Percentiles rank a stretch among this genome's conserved stretches.
These are phyloP conservation scores for Porites divaricata DNA, from an alignment of 92 coral and sea anemone genomes.

Conservation along the genomic window DNA sequence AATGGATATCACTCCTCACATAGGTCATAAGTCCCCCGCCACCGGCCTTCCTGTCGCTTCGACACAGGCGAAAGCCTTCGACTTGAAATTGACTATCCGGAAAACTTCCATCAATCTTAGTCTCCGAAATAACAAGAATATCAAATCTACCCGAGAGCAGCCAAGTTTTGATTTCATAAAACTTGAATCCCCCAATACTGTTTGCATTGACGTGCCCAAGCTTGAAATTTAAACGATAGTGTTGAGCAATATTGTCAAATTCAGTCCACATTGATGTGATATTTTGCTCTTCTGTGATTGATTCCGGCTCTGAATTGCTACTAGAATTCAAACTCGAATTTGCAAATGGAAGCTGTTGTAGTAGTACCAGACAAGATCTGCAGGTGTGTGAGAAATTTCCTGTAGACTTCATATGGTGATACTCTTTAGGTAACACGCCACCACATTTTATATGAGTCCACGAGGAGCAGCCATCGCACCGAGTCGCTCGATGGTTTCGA, in stretches of 20 bases:
- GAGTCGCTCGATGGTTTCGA: slow-evolving; percentile 28
- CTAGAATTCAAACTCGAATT: slow-evolving; percentile 40
- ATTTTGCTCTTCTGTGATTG: slow-evolving; percentile 30
- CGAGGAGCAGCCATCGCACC: slow-evolving; percentile 38
- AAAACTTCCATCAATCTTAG: slow-evolving; percentile 42
- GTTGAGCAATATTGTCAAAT: slow-evolving; percentile 22
- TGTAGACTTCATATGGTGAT: slow-evolving; percentile 21
- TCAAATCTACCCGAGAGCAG: slow-evolving; percentile 37
- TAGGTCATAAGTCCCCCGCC: slow-evolving; percentile 56
- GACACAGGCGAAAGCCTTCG: slow-evolving; percentile 52
- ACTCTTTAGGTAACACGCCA: slow-evolving; percentile 42
- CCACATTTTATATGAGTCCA: slow-evolving; percentile 40
- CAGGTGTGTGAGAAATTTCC: slow-evolving; percentile 44
- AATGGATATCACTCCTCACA: slow-evolving; percentile 33
- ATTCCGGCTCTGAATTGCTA: slow-evolving; percentile 19
- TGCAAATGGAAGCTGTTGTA: slow-evolving; percentile 42
- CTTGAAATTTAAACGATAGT: slow-evolving; percentile 18
- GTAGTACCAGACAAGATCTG: slow-evolving; percentile 33
- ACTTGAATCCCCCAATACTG: slow-evolving; percentile 45
- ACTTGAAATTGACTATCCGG: slow-evolving; percentile 56
- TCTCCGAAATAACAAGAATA: slow-evolving; percentile 47
- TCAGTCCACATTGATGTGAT: slow-evolving; percentile 31
- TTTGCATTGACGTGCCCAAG: slow-evolving; percentile 52
- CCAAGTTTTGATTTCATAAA: slow-evolving; percentile 45
- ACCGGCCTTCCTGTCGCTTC: slow-evolving; percentile 50